Evolutionary conservation across 2,113 vertebrate genomes (phyloP), one percentile per base, ranked within the genome.

Genomic region (Peromyscus californicus): DNA sequence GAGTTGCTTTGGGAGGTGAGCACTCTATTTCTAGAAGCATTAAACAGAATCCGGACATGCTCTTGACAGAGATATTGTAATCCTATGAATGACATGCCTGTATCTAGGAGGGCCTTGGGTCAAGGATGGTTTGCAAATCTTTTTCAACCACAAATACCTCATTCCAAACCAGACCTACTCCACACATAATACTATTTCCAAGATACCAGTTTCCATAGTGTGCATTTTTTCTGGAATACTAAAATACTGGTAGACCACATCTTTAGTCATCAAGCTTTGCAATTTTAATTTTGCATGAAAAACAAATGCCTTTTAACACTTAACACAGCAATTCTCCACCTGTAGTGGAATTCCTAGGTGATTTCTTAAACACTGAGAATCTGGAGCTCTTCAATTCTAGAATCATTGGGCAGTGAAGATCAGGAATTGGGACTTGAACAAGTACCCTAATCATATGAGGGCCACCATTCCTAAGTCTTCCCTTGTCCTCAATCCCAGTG

Each of bases 151-250:
- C 11, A 22, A n/a, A 39, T 36, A 67, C 48, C 72, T 67, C 31
- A 21, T 80, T 88, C 61, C 59, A 76, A 4, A 39, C 1, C 1
- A 67, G 8, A 69, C 0, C 21, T 42, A 9, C 4, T 39, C 6
- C 0, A 8, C 4, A 7, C 4, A 21, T 0, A 29, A 17, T 19
- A 22, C 6, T 31, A 17, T 6, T 17, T 51, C 76, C 63, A 36
- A 82, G 11, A 65, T 12, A 51, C 12, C 88, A 33, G 0, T 88
- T 79, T 90, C 57, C n/a, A 65, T 8, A 19, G 19, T 31, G 26
- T 6, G 17, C 7, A 22, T 78, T 42, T 90, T 90, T 19, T 65
- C 61, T 74, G 8, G 31, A 94, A 80, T 17, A 80, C 19, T 16
- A 31, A 39, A 57, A 51, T 1, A 3, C 36, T 84, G 2, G 54